phyloP scores from a whole-genome alignment of 2,888 invertebrate genomes.

The Drosophila putrida region DNA sequence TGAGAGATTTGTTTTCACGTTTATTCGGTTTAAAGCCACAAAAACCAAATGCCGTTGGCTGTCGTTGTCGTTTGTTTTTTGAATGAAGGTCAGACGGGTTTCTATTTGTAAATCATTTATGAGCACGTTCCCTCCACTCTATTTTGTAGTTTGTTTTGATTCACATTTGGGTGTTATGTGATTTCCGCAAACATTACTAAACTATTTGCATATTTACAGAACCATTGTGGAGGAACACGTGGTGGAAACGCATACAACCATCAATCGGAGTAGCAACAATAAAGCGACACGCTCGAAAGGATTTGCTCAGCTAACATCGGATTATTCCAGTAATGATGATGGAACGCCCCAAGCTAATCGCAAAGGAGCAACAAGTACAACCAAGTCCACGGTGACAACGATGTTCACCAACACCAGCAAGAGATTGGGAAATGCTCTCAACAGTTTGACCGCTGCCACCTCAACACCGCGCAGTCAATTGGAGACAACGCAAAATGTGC shows the following conservation, averaged over 20 bases:
- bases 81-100: slow-evolving; percentile 63
- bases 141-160: slow-evolving; percentile 69
- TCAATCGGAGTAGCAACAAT: slow-evolving; percentile 36
- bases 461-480: slow-evolving; percentile 77
- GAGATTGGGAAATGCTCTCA: slow-evolving; percentile 41
- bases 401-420: slow-evolving; percentile 55
- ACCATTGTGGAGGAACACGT: slow-evolving; percentile 84
- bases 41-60: slow-evolving; percentile 29
- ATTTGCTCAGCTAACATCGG: slow-evolving; percentile 85
- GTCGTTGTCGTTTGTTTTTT: slow-evolving; percentile 23
- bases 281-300: slow-evolving; percentile 53
- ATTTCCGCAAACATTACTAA: slow-evolving; percentile 43
- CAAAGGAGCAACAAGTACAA: slow-evolving; percentile 1
- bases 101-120: slow-evolving; percentile 50
- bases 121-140: slow-evolving; percentile 15
- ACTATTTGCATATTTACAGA: slow-evolving; percentile 63
- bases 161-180: slow-evolving; percentile 36
- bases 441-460: slow-evolving; percentile 61
- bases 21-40: slow-evolving; percentile 41
- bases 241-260: slow-evolving; percentile 67
- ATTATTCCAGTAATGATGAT: slow-evolving; percentile 88
- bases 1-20: slow-evolving; percentile 54
- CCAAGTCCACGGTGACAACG: slow-evolving; percentile 48
- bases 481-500: slow-evolving; percentile 81
- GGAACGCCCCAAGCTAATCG: slow-evolving; percentile 71